Base-by-base conservation (phyloP, 1,140 invertebrate genomes). In the Apolygus lucorum region DNA sequence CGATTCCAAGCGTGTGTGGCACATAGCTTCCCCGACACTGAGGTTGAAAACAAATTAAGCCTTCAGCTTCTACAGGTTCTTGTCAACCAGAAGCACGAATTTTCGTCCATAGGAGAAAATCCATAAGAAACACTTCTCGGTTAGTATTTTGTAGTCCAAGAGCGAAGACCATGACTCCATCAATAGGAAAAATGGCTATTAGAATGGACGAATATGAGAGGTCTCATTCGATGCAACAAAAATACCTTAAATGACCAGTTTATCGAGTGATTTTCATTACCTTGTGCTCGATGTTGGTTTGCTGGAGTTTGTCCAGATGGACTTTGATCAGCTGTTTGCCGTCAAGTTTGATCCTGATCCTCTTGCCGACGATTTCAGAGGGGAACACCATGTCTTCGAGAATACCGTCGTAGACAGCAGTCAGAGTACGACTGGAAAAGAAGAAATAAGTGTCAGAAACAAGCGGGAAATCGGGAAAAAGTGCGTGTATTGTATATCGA, bases 201-300 rank as follows among this genome's bases (percentile, higher is more conserved):
- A 66, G n/a, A 28, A 22, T 25, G 17, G 28, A 66, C 27, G 27
- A 14, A 21, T 25, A 17, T 8, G 34, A 4, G 34, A 17, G 34
- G 34, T 22, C 34, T 49, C 34, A 8, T 14, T 4, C 4, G 22
- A 59, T 59, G 13, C 4, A 14, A 59, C 54, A 59, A 13, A 59
- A 59, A 8, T 11, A 59, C 22, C 54, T 11, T 17, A 49, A 49
- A 11, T 49, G 8, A 8, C 8, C 34, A 49, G 34, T 11, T 11
- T 49, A 8, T 49, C 17, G 34, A 49, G 8, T 17, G 17, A 11
- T 49, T 8, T 49, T 52, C 77, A 75, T 79, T 84, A 96, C 95
- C 87, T 99, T 99, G 79, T 99, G 96, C 84, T 99, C 97, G 82
- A 99, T 96, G 76, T 95, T 98, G 68, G 96, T 99, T 81, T 98